These are phyloP conservation scores for Eurytoma adleriae DNA, from an alignment of 2,888 invertebrate species.

Conservation along the genomic window DNA sequence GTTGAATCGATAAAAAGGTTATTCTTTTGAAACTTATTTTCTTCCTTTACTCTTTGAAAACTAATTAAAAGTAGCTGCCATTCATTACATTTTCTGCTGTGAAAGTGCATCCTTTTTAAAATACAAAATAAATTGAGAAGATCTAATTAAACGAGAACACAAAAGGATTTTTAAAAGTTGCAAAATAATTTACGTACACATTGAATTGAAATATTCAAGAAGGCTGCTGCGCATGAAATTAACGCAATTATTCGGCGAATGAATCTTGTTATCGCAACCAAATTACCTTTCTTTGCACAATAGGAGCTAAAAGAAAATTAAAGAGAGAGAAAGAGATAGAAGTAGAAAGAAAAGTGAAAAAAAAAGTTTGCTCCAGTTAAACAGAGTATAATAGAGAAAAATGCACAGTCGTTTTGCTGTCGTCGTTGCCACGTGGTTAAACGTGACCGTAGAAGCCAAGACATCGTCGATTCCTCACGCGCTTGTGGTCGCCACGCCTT, in stretches of 20 bases:
- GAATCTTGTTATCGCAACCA: slow-evolving; percentile 15
- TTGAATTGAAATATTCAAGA: too few relatives aligned
- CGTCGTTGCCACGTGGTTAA: slow-evolving; percentile 41
- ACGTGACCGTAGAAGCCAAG: slow-evolving; percentile 49
- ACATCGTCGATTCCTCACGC: slow-evolving; percentile 45
- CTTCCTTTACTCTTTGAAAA: not conserved
- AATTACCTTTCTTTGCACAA: slow-evolving; percentile 41
- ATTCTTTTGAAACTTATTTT: not conserved
- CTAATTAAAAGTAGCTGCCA: not conserved
- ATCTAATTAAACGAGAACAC: too few relatives aligned
- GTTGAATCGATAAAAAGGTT: not conserved
- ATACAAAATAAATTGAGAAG: too few relatives aligned
- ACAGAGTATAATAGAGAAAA: slow-evolving; percentile 47
- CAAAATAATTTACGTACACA: too few relatives aligned
- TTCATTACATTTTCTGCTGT: not conserved
- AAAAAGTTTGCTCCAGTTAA: slow-evolving; percentile 37
- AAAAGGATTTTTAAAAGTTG: too few relatives aligned
- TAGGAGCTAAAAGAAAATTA: slow-evolving; percentile 33
- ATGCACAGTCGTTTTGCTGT: slow-evolving; percentile 57
- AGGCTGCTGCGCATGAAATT: too few relatives aligned
- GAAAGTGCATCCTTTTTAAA: too few relatives aligned
- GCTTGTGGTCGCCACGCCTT: slow-evolving; percentile 43
- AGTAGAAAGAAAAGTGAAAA: slow-evolving; percentile 44
- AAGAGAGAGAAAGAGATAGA: slow-evolving; percentile 33
- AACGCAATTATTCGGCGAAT: not conserved